Base-by-base conservation (phyloP, 2,888 invertebrate species). In the Macrophya annulata region DNA sequence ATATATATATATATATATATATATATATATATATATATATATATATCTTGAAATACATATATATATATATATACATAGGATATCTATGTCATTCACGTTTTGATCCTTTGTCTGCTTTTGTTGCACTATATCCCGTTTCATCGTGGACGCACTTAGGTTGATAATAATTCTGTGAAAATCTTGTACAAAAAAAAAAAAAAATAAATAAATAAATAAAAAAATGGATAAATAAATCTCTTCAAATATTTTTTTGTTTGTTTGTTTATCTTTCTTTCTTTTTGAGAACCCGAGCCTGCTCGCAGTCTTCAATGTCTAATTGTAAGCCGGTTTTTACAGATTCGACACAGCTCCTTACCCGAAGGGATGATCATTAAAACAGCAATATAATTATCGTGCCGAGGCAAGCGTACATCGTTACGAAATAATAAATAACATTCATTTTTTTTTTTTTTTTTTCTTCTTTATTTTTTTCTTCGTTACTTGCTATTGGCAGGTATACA, bases 321-420 rank as follows among this genome's bases (percentile, higher is more conserved):
- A 9, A 55, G 55, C 8, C 37, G 10, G 72, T 77, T 77, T 45
- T 77, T 37, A 37, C 21, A 9, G 31, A 9, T 77, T 77, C 25
- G 77, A 77, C 77, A 55, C 77, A 31, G 37, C 12, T 3, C 15
- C 40, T n/a, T 31, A n/a, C 5, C 10, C 77, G 55, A n/a, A 74
- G 51, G 37, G 77, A 77, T 77, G 77, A 77, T 55, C 51, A 77
- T 77, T 55, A 31, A 55, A 77, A 51, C 77, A 17, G 21, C 31
- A 55, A 55, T 37, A 43, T 55, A 51, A 77, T 77, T 77, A 55
- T 31, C n/a, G 55, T 51, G 37, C 51, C 51, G 31, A 51, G 77
- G 25, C 77, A 55, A 17, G 31, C 48, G 31, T 31, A 74, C 12
- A 74, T 37, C 31, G 68, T 37, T 37, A 17, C 37, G 68, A 68